phyloP scores from a whole-genome alignment of 1,140 invertebrate genomes.

The Berghia stephanieae region DNA sequence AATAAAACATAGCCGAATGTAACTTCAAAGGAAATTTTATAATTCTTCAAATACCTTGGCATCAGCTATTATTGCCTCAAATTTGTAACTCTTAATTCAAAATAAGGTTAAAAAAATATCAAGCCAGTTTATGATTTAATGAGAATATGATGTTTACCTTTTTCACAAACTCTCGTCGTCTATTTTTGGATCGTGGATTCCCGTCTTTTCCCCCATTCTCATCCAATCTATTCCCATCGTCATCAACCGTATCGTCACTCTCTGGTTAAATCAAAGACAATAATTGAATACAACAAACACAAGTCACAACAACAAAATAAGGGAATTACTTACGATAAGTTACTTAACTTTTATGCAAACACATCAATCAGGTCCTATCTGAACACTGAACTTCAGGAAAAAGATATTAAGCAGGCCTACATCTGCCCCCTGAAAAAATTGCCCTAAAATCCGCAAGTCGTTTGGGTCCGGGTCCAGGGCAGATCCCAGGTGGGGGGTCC shows the following conservation, averaged over 20 bases:
- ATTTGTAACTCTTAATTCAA: too few relatives aligned
- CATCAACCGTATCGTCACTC: conserved; percentile 57
- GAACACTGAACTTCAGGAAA: not conserved
- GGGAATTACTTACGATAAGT: not conserved
- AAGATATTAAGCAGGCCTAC: not conserved
- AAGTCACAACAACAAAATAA: not conserved
- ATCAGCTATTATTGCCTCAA: too few relatives aligned
- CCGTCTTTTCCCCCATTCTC: conserved; percentile 20
- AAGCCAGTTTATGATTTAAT: too few relatives aligned
- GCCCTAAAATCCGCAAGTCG: too few relatives aligned
- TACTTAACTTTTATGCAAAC: too few relatives aligned
- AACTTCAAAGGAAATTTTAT: too few relatives aligned
- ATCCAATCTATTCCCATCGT: conserved; percentile 45
- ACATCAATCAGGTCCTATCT: not conserved
- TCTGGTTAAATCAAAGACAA: conserved; percentile 38
- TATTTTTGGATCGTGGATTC: conserved; percentile 25
- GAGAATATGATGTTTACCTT: conserved; percentile 41
- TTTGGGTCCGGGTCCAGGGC: too few relatives aligned
- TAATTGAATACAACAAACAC: not conserved
- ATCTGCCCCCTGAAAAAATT: too few relatives aligned
- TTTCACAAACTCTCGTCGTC: conserved; percentile 55
- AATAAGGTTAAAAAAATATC: too few relatives aligned
- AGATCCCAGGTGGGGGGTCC: not conserved
- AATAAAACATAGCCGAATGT: too few relatives aligned
- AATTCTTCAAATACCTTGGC: too few relatives aligned